Base-by-base conservation (phyloP, 2,797 vertebrate species). In the Pachyuromys duprasi region DNA sequence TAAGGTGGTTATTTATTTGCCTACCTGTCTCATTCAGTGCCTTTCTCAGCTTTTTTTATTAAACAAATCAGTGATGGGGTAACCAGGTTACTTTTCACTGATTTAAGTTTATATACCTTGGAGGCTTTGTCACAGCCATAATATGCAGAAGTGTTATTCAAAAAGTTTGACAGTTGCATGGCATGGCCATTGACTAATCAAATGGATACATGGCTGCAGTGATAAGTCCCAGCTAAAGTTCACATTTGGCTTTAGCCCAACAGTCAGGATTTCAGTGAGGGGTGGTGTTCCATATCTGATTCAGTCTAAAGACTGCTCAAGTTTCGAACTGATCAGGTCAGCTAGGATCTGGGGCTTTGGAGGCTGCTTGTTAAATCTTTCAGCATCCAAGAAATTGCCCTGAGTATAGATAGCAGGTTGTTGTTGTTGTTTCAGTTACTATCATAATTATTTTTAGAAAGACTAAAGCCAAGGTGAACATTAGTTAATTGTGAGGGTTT, bases 401-500 rank as follows among this genome's bases (percentile, higher is more conserved):
- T 95, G 81, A 90, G 72, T 96, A 87, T 86, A 95, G 93, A 92
- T 39, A 96, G 36, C 62, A 28, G 24, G 17, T 57, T 18, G 55
- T 75, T 72, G 20, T 11, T 14, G 39, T 24, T 45, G 97, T 96
- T 74, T 62, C 89, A 97, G 88, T 95, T 87, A 90, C 72, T 76
- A 94, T 95, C 93, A 70, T 95, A 91, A 97, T 26, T 33, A 70
- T 89, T 98, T 97, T 97, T 94, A 96, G 97, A 97, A 96, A 96
- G 89, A 94, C 76, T 3, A 0, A 91, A 76, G 95, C 86, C 94
- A 84, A 98, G 97, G 97, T 98, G 96, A 97, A 98, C 93, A 97
- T 96, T 89, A 98, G 97, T 86, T 98, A 98, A 98, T 96, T 98
- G 97, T 97, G 96, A 98, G 97, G 94, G 91, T 26, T 0, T 72